Conservation (phyloP, 2,113 vertebrate genomes). For the Agapornis roseicollis region DNA sequence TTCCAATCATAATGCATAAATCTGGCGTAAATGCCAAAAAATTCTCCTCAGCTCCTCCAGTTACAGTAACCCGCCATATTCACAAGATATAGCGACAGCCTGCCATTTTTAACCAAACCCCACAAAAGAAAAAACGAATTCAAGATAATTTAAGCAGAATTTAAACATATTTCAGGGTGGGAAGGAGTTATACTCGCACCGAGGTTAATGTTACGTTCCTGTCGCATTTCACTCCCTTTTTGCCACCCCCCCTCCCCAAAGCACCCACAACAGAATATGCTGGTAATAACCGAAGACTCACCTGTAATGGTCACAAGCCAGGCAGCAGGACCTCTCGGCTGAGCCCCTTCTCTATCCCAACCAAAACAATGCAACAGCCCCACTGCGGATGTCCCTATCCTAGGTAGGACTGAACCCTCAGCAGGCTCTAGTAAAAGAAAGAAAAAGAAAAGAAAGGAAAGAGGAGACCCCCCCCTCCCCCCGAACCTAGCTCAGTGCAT, state of each 20-base stretch:
- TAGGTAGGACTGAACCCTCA: conserved; percentile 30
- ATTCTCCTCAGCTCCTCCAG: conserved; percentile 55
- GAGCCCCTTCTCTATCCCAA: conserved; percentile 67
- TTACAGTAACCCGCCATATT: conserved; percentile 81
- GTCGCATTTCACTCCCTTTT: background rate
- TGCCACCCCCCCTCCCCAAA: background rate
- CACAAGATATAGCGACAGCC: conserved; percentile 59
- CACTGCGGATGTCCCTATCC: conserved; percentile 82
- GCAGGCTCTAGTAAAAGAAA: background rate
- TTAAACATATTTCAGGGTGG: background rate
- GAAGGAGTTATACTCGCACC: background rate
- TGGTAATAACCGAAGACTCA: conserved; percentile 74
- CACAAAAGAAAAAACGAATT: conserved; percentile 4
- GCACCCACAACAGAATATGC: background rate
- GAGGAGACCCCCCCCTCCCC: conserved; percentile 46
- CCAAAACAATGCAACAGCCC: conserved; percentile 87
- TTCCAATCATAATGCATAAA: conserved; percentile 58
- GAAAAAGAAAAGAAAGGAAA: background rate
- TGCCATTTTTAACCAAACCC: conserved; percentile 54
- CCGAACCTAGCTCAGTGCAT: background rate
- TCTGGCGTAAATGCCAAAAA: conserved; percentile 61
- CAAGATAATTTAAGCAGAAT: background rate
- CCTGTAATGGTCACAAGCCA: conserved; percentile 90
- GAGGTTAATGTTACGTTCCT: background rate
- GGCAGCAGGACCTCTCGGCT: conserved; percentile 73